Evolutionary conservation across 2,113 vertebrate genomes (phyloP).

Genomic region (Indri indri): DNA sequence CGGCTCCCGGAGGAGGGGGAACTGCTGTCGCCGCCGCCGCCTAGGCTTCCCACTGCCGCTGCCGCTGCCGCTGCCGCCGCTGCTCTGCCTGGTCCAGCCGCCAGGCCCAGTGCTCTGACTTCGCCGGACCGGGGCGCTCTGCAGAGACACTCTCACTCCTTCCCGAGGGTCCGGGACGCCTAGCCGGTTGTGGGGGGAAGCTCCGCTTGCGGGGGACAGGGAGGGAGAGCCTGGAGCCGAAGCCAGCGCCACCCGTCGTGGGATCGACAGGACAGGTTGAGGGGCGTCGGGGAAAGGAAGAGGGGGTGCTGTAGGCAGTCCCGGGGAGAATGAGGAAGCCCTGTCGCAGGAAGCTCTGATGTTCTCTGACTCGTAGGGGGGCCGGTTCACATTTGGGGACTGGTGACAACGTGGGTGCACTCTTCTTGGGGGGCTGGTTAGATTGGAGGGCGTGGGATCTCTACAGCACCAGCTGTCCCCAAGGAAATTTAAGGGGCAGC

Average conservation of each 20-base stretch:
- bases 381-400: conserved; percentile 48
- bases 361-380: conserved; percentile 29
- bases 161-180: conserved; percentile 12
- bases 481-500: conserved; percentile 54
- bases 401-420: conserved; percentile 57
- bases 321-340: conserved; percentile 38
- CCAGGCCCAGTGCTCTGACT: conserved; percentile 62
- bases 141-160: conserved; percentile 49
- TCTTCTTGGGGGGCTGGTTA: conserved; percentile 49
- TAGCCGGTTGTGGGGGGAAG: conserved; percentile 34
- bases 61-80: neutral
- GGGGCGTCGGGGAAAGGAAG: conserved; percentile 72
- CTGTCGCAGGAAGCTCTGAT: conserved; percentile 34
- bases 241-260: conserved; percentile 54
- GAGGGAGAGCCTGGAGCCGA: conserved; percentile 66
- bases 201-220: conserved; percentile 53
- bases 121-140: conserved; percentile 48
- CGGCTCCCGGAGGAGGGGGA: conserved; percentile 63
- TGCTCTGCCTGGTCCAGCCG: conserved; percentile 42
- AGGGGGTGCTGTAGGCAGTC: conserved; percentile 32
- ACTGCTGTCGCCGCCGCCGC: conserved; percentile 41
- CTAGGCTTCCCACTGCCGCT: conserved; percentile 37
- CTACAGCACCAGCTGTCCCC: conserved; percentile 49
- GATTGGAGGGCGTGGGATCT: conserved; percentile 55
- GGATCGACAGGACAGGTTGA: conserved; percentile 79